Base-by-base conservation (phyloP, 2,797 vertebrate genomes). In the Todus mexicanus region DNA sequence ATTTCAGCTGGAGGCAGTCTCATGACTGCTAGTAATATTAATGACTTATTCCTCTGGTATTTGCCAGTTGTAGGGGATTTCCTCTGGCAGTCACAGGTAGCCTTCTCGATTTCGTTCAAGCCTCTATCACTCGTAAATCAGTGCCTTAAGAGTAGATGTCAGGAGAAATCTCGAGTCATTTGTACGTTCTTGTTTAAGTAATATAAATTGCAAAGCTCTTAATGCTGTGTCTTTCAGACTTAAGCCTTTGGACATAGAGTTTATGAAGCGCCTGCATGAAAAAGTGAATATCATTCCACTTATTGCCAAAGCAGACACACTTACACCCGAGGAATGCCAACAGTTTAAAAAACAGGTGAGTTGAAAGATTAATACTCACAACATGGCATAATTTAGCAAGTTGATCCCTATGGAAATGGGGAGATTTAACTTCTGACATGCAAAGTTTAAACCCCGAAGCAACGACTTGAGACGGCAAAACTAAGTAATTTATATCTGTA, bases 271-370 rank as follows among this genome's bases (percentile, higher is more conserved):
- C 97, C 98, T 99, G 97, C 99, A 99, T 87, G 99, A 99, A 98
- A 99, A 99, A 97, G 99, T 99, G 97, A 99, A 99, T 94, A 99
- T 99, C 97, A 99, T 99, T 97, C 99, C 99, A 31, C 98, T 99
- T 97, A 99, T 99, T 95, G 99, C 99, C 98, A 99, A 99, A 98
- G 99, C 99, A 92, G 99, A 99, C 96, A 99, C 99, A 59, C 98
- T 99, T 96, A 99, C 99, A 95, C 99, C 99, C 0, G 99, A 99
- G 97, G 54, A 56, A 97, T 99, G 99, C 98, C 99, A 99, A 95
- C 99, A 99, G 97, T 99, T 99, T 97, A 99, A 99, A 98, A 99
- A 99, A 97, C 99, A 99, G 99, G 99, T 99, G 95, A 97, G 97
- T 88, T 81, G 54, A 48, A 92, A 91, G 53, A 66, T 50, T 51